These are phyloP conservation scores for Oryzaephilus surinamensis DNA, from an alignment of 1,140 invertebrate genomes.

Conservation along the genomic window DNA sequence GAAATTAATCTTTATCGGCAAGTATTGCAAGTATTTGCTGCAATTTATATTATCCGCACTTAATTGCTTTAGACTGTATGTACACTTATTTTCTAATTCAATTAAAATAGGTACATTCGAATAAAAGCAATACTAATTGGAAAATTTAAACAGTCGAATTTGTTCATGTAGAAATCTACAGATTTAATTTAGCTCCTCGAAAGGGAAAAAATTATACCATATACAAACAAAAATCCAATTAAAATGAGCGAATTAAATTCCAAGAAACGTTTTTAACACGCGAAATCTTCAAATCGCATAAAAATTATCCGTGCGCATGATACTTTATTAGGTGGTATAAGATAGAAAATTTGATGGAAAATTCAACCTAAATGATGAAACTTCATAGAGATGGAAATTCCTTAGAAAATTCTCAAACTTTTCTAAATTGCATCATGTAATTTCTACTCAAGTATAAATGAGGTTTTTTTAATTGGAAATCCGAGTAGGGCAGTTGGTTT, in stretches of 20 bases:
- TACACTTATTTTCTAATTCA: no score
- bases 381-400: no score
- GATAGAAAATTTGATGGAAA: slow-evolving; percentile 11
- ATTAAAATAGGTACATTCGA: no score
- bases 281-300: slow-evolving; percentile 32
- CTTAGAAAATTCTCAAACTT: slow-evolving; percentile 14
- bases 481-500: slow-evolving; percentile 19
- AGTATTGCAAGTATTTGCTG: no score
- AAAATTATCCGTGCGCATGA: slow-evolving; percentile 33
- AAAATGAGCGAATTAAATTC: slow-evolving; percentile 29
- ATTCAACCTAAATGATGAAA: slow-evolving; percentile 6
- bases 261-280: slow-evolving; percentile 29
- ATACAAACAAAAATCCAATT: slow-evolving; percentile 31
- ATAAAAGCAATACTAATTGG: no score
- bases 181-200: no score
- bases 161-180: no score
- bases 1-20: no score
- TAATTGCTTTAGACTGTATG: no score
- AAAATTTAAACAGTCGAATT: no score
- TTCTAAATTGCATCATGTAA: slow-evolving; percentile 33
- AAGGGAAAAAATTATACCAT: not conserved
- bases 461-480: slow-evolving; percentile 35
- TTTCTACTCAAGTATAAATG: slow-evolving; percentile 33
- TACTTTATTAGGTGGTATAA: slow-evolving; percentile 25
- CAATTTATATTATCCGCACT: no score